phyloP scores from a whole-genome alignment of 30 jellyfish, hydroid and myxozoan genomes.

The Catostylus mosaicus region DNA sequence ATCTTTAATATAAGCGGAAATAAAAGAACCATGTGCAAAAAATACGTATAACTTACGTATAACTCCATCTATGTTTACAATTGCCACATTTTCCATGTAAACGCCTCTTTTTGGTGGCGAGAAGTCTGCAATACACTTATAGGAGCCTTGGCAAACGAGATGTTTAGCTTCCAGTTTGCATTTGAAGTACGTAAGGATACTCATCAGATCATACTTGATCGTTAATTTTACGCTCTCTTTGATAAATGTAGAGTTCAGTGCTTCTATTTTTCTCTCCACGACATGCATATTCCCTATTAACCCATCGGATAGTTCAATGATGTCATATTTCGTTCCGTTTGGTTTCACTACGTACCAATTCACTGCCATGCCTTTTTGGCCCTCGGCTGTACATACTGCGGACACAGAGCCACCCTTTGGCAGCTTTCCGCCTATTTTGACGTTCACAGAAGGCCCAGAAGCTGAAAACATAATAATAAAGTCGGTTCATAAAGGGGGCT shows the following conservation, averaged over 20 bases:
- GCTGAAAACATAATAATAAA: slow-evolving; percentile 4
- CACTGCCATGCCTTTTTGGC: slow-evolving; percentile 56
- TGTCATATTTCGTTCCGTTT: slow-evolving; percentile 12
- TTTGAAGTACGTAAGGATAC: slow-evolving; percentile 43
- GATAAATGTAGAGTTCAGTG: slow-evolving; percentile 14
- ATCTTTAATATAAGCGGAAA: too few relatives aligned
- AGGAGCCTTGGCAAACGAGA: slow-evolving; percentile 46
- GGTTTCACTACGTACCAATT: slow-evolving; percentile 54
- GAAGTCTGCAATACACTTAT: slow-evolving; percentile 56
- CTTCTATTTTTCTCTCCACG: slow-evolving; percentile 12
- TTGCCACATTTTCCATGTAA: slow-evolving; percentile 49
- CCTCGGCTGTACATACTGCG: slow-evolving; percentile 44
- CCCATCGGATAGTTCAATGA: slow-evolving; percentile 38
- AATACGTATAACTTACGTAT: slow-evolving; percentile 23
- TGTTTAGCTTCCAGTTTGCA: slow-evolving; percentile 20
- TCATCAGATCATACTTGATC: slow-evolving; percentile 51
- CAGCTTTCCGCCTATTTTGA: slow-evolving; percentile 54
- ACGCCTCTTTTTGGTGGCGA: slow-evolving; percentile 51
- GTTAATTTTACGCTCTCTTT: slow-evolving; percentile 46
- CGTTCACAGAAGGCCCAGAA: slow-evolving; percentile 52
- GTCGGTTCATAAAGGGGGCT: neutral
- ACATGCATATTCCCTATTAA: slow-evolving; percentile 12
- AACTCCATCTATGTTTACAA: slow-evolving; percentile 44
- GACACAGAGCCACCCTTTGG: slow-evolving; percentile 51
- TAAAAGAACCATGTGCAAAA: too few relatives aligned